Percentiles rank a stretch among this genome's conserved stretches.
These are phyloP conservation scores for Habroteleia sp. DNA, from an alignment of 2,888 invertebrate genomes.

Conservation along the genomic window DNA sequence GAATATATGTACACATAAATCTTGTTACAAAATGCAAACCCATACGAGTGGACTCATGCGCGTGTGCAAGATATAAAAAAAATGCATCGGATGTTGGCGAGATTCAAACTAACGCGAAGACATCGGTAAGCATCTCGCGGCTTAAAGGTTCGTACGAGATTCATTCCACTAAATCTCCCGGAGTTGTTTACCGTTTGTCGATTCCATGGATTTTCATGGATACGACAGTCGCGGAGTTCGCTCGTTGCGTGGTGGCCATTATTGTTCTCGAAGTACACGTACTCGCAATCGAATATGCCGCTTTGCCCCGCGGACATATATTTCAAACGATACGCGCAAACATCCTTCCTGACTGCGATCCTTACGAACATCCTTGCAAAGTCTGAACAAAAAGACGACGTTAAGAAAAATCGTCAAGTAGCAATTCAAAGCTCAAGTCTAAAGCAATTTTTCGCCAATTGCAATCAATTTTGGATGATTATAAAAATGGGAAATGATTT, in stretches of 20 bases:
- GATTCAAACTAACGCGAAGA: too few species aligned
- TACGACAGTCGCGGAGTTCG: slow-evolving; percentile 25
- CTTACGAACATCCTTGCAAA: background rate
- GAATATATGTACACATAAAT: too few species aligned
- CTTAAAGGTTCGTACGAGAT: slow-evolving; percentile 46
- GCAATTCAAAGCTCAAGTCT: too few species aligned
- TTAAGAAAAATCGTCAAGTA: too few species aligned
- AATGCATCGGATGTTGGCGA: too few species aligned
- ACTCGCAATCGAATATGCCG: slow-evolving; percentile 34
- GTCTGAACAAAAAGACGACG: too few species aligned
- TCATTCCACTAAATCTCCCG: slow-evolving; percentile 52
- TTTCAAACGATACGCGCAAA: slow-evolving; percentile 23
- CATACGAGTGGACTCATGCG: too few species aligned
- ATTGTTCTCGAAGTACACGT: slow-evolving; percentile 52
- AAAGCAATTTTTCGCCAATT: too few species aligned
- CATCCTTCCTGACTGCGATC: background rate
- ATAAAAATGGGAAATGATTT: too few species aligned
- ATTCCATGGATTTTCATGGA: slow-evolving; percentile 51
- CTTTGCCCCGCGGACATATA: slow-evolving; percentile 28
- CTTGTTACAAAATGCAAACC: too few species aligned
- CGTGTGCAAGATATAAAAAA: too few species aligned
- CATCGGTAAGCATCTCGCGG: slow-evolving; percentile 50
- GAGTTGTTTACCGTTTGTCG: slow-evolving; percentile 59
- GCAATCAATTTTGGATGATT: too few species aligned
- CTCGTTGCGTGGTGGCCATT: slow-evolving; percentile 24